phyloP scores from a whole-genome alignment of 2,113 vertebrate species.

The Oryzias curvinotus region DNA sequence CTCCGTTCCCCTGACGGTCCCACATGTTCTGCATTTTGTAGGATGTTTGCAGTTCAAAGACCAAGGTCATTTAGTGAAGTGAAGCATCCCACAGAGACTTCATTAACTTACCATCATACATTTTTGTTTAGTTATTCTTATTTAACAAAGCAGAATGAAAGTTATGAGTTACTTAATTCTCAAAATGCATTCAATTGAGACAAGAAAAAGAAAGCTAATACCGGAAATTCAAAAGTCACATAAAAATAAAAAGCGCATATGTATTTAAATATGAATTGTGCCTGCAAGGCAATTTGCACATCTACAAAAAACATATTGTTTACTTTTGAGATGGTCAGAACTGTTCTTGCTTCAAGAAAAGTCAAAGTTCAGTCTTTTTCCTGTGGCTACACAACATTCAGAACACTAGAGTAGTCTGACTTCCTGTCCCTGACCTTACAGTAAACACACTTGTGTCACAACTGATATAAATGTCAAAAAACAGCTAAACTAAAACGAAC shows the following conservation, averaged over 20 bases:
- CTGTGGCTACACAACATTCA: too few relatives aligned
- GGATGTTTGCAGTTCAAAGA: slow-evolving; percentile 34
- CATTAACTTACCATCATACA: slow-evolving; percentile 38
- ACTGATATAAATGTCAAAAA: not conserved
- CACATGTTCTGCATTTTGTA: slow-evolving; percentile 18
- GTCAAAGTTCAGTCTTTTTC: not conserved
- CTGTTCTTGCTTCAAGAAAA: not conserved
- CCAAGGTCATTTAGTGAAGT: slow-evolving; percentile 43
- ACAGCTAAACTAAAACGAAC: too few relatives aligned
- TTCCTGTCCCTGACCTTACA: not conserved
- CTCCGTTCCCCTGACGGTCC: not conserved
- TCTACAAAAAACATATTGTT: too few relatives aligned
- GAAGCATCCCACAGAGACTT: slow-evolving; percentile 39
- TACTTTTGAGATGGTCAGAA: too few relatives aligned
- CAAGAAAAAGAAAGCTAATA: not conserved
- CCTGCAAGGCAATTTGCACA: not conserved
- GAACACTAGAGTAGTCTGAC: not conserved
- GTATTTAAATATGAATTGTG: not conserved
- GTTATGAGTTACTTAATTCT: not conserved
- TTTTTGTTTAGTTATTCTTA: slow-evolving; percentile 16
- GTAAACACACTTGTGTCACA: not conserved
- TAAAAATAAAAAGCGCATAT: not conserved
- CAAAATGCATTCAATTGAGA: not conserved
- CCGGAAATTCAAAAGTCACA: not conserved
- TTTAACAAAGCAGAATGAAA: not conserved